These are phyloP conservation scores for Cyprinus carpio DNA, from an alignment of 2,113 vertebrate genomes.

Conservation along the genomic window DNA sequence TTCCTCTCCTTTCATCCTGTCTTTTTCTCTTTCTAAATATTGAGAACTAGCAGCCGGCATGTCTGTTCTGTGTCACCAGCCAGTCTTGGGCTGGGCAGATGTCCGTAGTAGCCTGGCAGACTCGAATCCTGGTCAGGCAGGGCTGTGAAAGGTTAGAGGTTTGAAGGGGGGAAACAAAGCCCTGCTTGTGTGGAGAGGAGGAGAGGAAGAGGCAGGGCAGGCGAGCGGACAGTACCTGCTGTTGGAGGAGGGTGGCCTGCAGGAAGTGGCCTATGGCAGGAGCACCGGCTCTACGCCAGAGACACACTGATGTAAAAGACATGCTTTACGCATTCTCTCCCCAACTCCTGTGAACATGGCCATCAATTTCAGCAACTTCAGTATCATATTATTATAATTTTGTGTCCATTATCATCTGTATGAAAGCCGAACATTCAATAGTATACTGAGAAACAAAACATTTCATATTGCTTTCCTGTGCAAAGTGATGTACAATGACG, in stretches of 20 bases:
- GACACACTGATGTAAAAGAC: slow-evolving; percentile 68
- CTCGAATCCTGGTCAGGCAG: slow-evolving; percentile 50
- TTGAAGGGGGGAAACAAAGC: slow-evolving; percentile 71
- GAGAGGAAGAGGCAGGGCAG: slow-evolving; percentile 64
- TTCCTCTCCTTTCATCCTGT: too few relatives aligned
- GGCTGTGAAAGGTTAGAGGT: slow-evolving; percentile 43
- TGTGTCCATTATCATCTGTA: not conserved
- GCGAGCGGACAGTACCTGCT: slow-evolving; percentile 76
- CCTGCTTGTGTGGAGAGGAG: slow-evolving; percentile 71
- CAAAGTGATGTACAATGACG: not conserved
- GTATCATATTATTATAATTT: not conserved
- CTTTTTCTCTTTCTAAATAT: not conserved
- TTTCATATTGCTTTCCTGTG: not conserved
- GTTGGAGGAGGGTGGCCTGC: slow-evolving; percentile 71
- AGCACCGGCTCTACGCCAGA: slow-evolving; percentile 68
- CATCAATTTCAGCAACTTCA: not conserved
- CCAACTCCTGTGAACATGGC: not conserved
- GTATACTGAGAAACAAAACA: not conserved
- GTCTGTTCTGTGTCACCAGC: not conserved
- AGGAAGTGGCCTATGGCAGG: slow-evolving; percentile 72
- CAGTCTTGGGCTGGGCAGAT: slow-evolving; percentile 48
- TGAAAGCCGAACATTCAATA: not conserved
- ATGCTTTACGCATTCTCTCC: slow-evolving; percentile 29
- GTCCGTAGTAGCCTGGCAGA: slow-evolving; percentile 42
- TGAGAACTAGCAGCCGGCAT: not conserved